Percentiles rank a stretch among this genome's conserved stretches.
Conservation (phyloP, 2,113 vertebrate genomes). For the Cyanoderma ruficeps region DNA sequence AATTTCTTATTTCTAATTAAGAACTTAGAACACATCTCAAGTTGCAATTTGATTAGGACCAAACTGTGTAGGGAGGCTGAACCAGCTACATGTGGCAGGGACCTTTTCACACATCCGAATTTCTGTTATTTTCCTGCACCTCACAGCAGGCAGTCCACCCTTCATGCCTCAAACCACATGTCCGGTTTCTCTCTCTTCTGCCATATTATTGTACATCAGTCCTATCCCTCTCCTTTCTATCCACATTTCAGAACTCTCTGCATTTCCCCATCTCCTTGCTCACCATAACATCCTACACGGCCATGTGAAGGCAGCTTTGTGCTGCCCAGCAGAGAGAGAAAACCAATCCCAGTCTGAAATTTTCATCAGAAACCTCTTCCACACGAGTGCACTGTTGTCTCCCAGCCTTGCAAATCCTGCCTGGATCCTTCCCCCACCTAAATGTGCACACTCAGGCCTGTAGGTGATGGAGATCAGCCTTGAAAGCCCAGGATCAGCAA, state of each 20-base stretch:
- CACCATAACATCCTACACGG: accelerated
- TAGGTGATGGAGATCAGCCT: neutral
- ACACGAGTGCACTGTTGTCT: neutral
- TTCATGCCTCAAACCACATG: neutral
- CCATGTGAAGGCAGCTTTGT: neutral
- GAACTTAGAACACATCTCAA: neutral
- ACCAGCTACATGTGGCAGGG: neutral
- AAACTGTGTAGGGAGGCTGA: neutral
- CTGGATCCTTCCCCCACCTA: neutral
- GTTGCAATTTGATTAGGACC: neutral
- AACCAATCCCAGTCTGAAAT: neutral
- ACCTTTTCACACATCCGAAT: neutral
- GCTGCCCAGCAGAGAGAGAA: neutral
- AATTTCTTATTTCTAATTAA: neutral
- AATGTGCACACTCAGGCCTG: neutral
- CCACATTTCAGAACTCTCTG: neutral
- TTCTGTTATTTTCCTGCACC: neutral
- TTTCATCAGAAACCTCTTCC: neutral
- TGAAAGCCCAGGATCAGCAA: neutral
- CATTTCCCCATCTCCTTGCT: neutral
- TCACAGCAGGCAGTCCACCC: neutral
- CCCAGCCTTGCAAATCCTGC: neutral
- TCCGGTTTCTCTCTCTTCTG: neutral
- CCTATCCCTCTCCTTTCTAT: neutral
- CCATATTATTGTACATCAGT: neutral